Conservation (phyloP, 1,140 invertebrate genomes). For the Brachionus sp. region DNA sequence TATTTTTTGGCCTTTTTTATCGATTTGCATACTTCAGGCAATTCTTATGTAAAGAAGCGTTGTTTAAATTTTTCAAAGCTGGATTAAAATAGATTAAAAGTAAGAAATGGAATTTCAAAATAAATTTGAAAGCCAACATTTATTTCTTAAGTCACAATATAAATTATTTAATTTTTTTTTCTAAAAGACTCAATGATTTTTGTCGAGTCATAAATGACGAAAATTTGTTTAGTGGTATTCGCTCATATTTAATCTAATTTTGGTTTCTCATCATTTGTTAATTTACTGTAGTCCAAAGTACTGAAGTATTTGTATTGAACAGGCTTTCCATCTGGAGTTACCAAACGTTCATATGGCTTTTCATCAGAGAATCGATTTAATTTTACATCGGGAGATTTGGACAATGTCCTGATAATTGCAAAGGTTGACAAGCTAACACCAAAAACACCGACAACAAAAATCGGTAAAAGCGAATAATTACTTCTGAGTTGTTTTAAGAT, state of each 20-base stretch:
- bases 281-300: slow-evolving; percentile 28
- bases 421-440: slow-evolving; percentile 20
- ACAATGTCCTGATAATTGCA: slow-evolving; percentile 29
- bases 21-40: too few relatives aligned
- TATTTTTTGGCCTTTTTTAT: too few relatives aligned
- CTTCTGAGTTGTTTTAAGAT: slow-evolving; percentile 32
- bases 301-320: slow-evolving; percentile 45
- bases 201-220: not conserved
- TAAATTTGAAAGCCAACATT: not conserved
- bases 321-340: slow-evolving; percentile 35
- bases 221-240: not conserved
- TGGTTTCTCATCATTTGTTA: not conserved
- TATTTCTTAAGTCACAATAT: not conserved
- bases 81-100: not conserved
- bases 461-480: slow-evolving; percentile 28
- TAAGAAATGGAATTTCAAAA: not conserved
- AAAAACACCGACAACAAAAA: slow-evolving; percentile 13
- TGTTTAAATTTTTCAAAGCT: too few relatives aligned
- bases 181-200: not conserved
- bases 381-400: slow-evolving; percentile 24
- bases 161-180: not conserved
- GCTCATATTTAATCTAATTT: not conserved
- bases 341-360: slow-evolving; percentile 40
- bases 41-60: too few relatives aligned
- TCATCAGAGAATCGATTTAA: not conserved